Evolutionary conservation across 2,113 vertebrate genomes (phyloP).

Genomic region (Rhinichthys klamathensis): DNA sequence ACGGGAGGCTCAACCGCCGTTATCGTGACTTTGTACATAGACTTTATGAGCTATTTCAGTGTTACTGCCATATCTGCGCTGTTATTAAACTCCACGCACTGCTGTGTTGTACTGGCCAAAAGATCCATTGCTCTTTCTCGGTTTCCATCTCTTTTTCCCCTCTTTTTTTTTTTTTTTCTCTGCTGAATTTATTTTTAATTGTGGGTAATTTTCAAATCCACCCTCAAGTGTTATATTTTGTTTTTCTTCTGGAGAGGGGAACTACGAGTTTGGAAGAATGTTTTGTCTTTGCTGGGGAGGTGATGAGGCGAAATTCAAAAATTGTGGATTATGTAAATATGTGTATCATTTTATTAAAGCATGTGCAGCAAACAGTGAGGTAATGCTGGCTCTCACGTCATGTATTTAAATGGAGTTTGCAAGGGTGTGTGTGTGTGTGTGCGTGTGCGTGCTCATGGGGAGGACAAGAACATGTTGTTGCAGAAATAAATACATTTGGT

Average conservation of each 20-base stretch:
- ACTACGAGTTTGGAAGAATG: conserved; percentile 55
- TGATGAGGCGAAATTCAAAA: conserved; percentile 69
- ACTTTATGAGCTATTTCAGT: conserved; percentile 90
- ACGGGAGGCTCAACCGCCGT: conserved; percentile 76
- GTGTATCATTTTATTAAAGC: conserved; percentile 97
- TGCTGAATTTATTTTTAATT: conserved; percentile 69
- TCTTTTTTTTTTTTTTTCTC: conserved; percentile 63
- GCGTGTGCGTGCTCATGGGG: conserved; percentile 52
- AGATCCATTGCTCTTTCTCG: conserved; percentile 72
- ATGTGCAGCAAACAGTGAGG: conserved; percentile 89
- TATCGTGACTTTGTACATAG: conserved; percentile 85
- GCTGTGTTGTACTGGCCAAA: conserved; percentile 88
- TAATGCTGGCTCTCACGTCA: conserved; percentile 79
- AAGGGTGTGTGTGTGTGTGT: conserved; percentile 60
- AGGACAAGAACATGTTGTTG: conserved; percentile 74
- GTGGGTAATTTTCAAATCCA: conserved; percentile 65
- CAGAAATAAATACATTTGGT: conserved; percentile 81
- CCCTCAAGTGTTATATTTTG: conserved; percentile 52
- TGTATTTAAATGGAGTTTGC: conserved; percentile 77
- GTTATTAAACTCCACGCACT: conserved; percentile 83
- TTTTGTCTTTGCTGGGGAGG: conserved; percentile 60
- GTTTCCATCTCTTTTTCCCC: conserved; percentile 28
- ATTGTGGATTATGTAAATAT: conserved; percentile 92
- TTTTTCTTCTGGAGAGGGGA: conserved; percentile 62
- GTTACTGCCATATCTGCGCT: conserved; percentile 96